Conservation (phyloP, 2,797 vertebrate species). For the Rachycentron canadum region DNA sequence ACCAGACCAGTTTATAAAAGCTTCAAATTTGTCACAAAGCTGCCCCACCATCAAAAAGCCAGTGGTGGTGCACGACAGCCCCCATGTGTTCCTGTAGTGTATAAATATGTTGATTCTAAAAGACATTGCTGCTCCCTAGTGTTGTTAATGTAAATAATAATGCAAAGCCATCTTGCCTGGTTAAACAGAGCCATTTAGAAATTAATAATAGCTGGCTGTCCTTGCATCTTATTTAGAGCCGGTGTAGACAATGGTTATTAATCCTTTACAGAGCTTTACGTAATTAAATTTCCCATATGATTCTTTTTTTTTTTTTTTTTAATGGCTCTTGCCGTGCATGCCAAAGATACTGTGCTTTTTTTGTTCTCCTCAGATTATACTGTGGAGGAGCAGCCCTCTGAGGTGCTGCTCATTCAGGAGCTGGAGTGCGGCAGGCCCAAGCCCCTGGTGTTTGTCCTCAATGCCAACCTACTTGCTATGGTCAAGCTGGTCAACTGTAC, state of each 20-base stretch:
- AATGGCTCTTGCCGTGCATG: background rate
- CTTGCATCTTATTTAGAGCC: slow-evolving; percentile 3
- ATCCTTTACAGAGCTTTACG: background rate
- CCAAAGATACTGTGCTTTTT: background rate
- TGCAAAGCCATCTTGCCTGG: background rate
- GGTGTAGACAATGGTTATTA: background rate
- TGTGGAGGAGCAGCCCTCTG: slow-evolving; percentile 96
- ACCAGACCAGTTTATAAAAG: background rate
- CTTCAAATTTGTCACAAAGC: background rate
- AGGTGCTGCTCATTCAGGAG: slow-evolving; percentile 94
- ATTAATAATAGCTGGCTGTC: slow-evolving; percentile 14
- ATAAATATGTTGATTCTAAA: background rate
- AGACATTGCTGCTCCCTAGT: background rate
- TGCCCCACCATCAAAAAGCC: background rate
- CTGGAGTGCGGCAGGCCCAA: slow-evolving; percentile 94
- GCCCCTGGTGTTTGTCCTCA: slow-evolving; percentile 98
- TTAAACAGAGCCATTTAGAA: background rate
- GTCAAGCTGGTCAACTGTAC: slow-evolving; percentile 99
- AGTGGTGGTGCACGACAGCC: background rate
- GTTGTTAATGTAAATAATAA: slow-evolving; percentile 18
- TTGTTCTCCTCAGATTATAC: slow-evolving; percentile 92
- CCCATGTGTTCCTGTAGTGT: background rate
- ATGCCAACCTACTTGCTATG: slow-evolving; percentile 98
- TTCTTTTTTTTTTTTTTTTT: background rate
- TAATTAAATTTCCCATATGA: slow-evolving; percentile 17